Conservation (phyloP, 1,140 invertebrate genomes). For the Lycorma delicatula region DNA sequence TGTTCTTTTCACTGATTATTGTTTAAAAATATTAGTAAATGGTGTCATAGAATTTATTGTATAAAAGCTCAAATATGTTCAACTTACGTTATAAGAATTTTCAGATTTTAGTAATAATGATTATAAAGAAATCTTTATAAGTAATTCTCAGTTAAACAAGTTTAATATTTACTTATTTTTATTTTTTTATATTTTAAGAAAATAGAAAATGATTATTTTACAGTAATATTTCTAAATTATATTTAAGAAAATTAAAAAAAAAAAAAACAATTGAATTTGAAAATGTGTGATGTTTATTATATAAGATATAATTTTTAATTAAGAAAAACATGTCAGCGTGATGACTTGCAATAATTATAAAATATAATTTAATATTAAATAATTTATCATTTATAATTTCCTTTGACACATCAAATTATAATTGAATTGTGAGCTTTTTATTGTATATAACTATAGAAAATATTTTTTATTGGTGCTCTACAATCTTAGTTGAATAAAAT, state of each 20-base stretch:
- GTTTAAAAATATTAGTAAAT: too few relatives aligned
- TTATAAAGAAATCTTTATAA: too few relatives aligned
- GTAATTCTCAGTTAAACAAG: too few relatives aligned
- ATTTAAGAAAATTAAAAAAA: not conserved
- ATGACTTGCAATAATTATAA: slow-evolving; percentile 1
- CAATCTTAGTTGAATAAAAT: not conserved
- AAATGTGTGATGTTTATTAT: not conserved
- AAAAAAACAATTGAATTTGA: not conserved
- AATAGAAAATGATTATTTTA: not conserved
- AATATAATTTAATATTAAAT: not conserved
- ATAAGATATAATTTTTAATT: not conserved
- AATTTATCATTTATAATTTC: not conserved
- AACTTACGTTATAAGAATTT: too few relatives aligned
- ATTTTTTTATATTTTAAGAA: not conserved
- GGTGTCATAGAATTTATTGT: too few relatives aligned
- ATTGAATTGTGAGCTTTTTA: not conserved
- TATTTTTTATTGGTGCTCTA: slow-evolving; percentile 1
- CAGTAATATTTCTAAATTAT: not conserved
- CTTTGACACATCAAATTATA: not conserved
- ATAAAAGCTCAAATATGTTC: too few relatives aligned
- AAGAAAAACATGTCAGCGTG: not conserved
- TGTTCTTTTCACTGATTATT: too few relatives aligned
- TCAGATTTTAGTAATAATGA: too few relatives aligned
- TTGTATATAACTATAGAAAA: not conserved
- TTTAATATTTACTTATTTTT: too few relatives aligned